Conservation (phyloP, 2,797 vertebrate species). For the Echiichthys vipera region DNA sequence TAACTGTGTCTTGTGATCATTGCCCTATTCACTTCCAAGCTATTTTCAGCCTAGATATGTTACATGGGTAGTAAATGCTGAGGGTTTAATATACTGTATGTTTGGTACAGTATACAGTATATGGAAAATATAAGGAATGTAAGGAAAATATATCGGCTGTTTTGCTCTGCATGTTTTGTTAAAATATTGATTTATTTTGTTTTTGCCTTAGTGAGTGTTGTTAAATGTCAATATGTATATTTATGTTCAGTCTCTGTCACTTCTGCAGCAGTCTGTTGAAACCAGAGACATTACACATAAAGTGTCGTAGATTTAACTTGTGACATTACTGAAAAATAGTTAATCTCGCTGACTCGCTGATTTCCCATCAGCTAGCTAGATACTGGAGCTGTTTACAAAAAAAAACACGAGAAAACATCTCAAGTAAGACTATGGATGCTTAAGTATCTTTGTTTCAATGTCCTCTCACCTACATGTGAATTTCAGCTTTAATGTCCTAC, state of each 20-base stretch:
- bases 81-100: neutral
- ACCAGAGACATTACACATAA: neutral
- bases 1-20: constrained; percentile 52
- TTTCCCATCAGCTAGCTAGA: neutral
- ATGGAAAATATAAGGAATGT: too few relatives aligned
- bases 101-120: too few relatives aligned
- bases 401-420: neutral
- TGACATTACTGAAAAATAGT: neutral
- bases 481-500: neutral
- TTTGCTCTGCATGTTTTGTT: neutral
- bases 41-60: constrained; percentile 16
- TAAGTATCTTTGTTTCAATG: neutral
- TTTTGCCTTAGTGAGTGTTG: neutral
- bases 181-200: neutral
- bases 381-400: neutral
- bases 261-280: neutral
- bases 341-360: too few relatives aligned
- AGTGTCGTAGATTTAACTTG: neutral
- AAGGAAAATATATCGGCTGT: neutral
- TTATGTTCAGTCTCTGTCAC: neutral
- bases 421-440: neutral
- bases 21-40: constrained; percentile 26
- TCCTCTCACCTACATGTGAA: neutral
- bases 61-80: neutral
- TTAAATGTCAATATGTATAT: neutral